Percentiles rank a stretch among this genome's conserved stretches.
phyloP scores from a whole-genome alignment of 2,797 vertebrate genomes.

The Distichodus sexfasciatus region DNA sequence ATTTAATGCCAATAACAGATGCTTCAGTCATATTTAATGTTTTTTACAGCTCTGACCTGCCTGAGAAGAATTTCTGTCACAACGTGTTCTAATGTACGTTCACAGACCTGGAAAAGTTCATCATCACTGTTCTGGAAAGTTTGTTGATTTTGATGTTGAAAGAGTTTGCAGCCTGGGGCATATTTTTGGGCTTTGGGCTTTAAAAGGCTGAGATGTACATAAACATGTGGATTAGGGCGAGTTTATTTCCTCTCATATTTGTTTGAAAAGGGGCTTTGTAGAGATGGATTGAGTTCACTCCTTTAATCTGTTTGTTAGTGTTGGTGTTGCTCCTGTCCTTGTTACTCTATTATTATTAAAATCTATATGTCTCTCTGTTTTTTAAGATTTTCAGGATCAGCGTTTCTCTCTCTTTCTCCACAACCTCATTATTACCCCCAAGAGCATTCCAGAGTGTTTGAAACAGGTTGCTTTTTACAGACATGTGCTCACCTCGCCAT shows the following conservation, averaged over 20 bases:
- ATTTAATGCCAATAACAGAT: not conserved
- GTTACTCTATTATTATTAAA: not conserved
- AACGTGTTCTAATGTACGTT: not conserved
- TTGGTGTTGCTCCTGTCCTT: not conserved
- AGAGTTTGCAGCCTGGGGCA: not conserved
- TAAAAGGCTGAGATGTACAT: constrained; percentile 20
- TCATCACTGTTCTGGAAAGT: not conserved
- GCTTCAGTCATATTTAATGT: not conserved
- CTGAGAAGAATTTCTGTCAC: not conserved
- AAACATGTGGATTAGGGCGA: constrained; percentile 21
- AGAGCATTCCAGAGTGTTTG: not conserved
- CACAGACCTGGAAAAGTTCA: not conserved
- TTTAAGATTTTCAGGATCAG: constrained; percentile 1
- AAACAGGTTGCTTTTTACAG: not conserved
- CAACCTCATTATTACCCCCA: too few species aligned
- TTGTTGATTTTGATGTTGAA: constrained; percentile 10
- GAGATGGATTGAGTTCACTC: constrained; percentile 41
- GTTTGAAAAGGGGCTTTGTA: constrained; percentile 40
- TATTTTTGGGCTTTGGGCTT: not conserved
- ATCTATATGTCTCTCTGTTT: constrained; percentile 3
- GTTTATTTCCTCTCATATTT: constrained; percentile 29
- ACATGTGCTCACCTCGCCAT: not conserved
- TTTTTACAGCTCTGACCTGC: not conserved
- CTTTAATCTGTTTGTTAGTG: constrained; percentile 19
- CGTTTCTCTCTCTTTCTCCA: too few species aligned